Evolutionary conservation across 2,113 vertebrate species (phyloP), one percentile per base, ranked within the genome.

Genomic region (Barbus barbus): DNA sequence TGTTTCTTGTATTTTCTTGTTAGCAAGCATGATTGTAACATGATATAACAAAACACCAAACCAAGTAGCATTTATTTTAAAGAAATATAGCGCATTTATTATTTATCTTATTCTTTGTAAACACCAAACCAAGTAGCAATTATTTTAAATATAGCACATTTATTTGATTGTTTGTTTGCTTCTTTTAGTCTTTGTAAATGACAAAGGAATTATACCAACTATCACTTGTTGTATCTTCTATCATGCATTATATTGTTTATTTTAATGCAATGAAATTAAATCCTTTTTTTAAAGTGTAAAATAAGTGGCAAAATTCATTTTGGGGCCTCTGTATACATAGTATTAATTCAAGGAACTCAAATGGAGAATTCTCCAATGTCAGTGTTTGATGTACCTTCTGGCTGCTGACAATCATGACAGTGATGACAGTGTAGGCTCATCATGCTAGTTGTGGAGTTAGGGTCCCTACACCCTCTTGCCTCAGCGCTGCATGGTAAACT

Each of bases 401-500:
- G 86, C 89, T 79, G 28, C 81, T 88, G 83, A 75, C 86, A 82
- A 86, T 86, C 33, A 56, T 56, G 26, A 31, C 72, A 53, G 75
- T 46, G n/a, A n/a, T n/a, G n/a, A n/a, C n/a, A 22, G 53, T 48
- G n/a, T 69, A 74, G 78, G 77, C 31, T 83, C 65, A 38, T 48
- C 44, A 28, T 83, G 69, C 44, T 84, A 72, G 84, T 83, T 87
- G 80, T 26, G n/a, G 81, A 74, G 63, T 71, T 60, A 87, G 85
- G 83, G 79, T 63, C 72, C 56, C 18, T 13, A 76, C 41, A 74
- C 31, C 86, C 71, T 87, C 56, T 48, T 83, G 41, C 90, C 90
- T 76, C 53, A 61, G 74, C 83, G 89, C 88, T 86, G 93, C 93
- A 93, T 94, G 93, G 88, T 95, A 94, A 94, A 94, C 92, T 94